Evolutionary conservation across 1,140 invertebrate species (phyloP).

Genomic region (Drosophila elegans): DNA sequence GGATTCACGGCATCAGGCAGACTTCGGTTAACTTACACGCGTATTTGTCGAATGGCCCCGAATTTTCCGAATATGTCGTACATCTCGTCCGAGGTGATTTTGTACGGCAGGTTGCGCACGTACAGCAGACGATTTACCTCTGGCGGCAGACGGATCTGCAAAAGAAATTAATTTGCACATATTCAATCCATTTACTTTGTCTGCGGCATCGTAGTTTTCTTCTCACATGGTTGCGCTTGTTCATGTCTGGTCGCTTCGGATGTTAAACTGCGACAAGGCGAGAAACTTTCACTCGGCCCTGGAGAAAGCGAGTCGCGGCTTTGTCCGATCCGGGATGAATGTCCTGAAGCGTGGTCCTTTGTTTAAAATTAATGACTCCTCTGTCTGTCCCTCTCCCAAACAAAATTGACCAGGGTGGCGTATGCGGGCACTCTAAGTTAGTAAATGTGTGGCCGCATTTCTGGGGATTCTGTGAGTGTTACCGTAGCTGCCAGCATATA

Average conservation of each 20-base stretch:
- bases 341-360: conserved; percentile 78
- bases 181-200: conserved; percentile 36
- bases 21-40: conserved; percentile 92
- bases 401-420: conserved; percentile 47
- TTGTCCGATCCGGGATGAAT: conserved; percentile 72
- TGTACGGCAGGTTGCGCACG: conserved; percentile 98
- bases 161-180: conserved; percentile 24
- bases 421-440: conserved; percentile 14
- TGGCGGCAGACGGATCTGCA: conserved; percentile 96
- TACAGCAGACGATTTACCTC: conserved; percentile 99
- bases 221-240: conserved; percentile 84
- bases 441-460: conserved; percentile 4
- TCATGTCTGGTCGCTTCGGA: conserved; percentile 71
- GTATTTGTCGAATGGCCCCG: conserved; percentile 98
- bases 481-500: neutral
- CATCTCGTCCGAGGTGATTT: conserved; percentile 99
- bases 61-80: conserved; percentile 99
- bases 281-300: conserved; percentile 68
- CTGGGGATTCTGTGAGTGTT: neutral
- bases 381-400: conserved; percentile 79
- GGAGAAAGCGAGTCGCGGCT: conserved; percentile 34
- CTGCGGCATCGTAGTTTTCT: conserved; percentile 9
- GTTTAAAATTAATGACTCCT: conserved; percentile 69
- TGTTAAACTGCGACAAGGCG: conserved; percentile 60
- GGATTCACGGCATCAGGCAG: neutral